phyloP scores from a whole-genome alignment of 1,140 invertebrate species.

The Steinernema khuongi region DNA sequence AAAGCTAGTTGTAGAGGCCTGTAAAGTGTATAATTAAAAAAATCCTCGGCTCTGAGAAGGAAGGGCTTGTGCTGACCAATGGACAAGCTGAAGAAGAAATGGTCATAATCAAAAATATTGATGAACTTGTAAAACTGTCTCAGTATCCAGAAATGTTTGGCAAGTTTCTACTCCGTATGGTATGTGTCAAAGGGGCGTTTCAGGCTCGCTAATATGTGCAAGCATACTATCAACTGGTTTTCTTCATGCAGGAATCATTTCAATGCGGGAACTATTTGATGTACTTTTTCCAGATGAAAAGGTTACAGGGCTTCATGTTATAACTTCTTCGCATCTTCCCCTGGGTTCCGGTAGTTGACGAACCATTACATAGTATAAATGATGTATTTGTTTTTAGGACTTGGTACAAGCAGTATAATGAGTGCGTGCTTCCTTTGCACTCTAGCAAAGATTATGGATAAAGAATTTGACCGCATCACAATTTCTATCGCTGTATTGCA shows the following conservation, averaged over 20 bases:
- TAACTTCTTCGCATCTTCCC: slow-evolving; percentile 34
- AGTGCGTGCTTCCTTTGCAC: slow-evolving; percentile 28
- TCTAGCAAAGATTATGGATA: slow-evolving; percentile 31
- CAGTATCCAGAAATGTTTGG: neutral
- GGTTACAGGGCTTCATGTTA: neutral
- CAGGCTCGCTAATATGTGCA: slow-evolving; percentile 36
- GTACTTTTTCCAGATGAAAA: slow-evolving; percentile 9
- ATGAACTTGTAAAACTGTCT: neutral
- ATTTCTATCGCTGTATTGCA: slow-evolving; percentile 33
- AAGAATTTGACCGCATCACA: slow-evolving; percentile 18
- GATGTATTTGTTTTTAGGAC: slow-evolving; percentile 24
- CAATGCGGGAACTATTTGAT: neutral
- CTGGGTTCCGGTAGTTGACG: slow-evolving; percentile 39
- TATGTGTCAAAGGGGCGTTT: neutral
- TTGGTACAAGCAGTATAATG: slow-evolving; percentile 46
- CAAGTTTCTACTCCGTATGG: neutral
- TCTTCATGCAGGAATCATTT: neutral
- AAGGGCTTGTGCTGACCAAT: neutral
- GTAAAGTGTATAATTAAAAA: neutral
- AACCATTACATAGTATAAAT: slow-evolving; percentile 15
- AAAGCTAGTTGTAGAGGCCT: neutral
- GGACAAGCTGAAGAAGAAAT: slow-evolving; percentile 19
- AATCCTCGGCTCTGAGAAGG: neutral
- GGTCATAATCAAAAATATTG: slow-evolving; percentile 15
- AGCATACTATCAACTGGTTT: slow-evolving; percentile 24